phyloP scores from a whole-genome alignment of 2,113 vertebrate genomes.

The Atrichornis clamosus region DNA sequence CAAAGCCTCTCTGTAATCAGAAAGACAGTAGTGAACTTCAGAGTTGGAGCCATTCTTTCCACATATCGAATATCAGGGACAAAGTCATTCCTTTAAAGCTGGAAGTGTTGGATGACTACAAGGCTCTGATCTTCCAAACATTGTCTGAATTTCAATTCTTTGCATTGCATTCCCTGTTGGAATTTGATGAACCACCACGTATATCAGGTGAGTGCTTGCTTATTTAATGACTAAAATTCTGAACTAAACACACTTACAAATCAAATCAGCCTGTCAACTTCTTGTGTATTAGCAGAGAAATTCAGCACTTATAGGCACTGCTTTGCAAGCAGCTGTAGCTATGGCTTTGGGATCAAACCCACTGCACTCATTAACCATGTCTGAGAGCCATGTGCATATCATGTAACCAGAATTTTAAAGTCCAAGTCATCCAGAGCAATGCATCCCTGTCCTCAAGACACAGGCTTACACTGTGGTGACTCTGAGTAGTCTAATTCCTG shows the following conservation, averaged over 20 bases:
- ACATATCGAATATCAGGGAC: neutral
- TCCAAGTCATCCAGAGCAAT: neutral
- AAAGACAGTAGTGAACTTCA: neutral
- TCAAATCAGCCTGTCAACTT: neutral
- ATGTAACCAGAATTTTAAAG: neutral
- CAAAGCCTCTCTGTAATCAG: neutral
- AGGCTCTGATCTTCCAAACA: neutral
- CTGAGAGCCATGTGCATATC: neutral
- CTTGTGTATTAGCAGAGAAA: neutral
- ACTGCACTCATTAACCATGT: neutral
- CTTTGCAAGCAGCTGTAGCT: neutral
- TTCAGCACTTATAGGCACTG: neutral
- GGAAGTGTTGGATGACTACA: neutral
- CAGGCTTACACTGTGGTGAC: neutral
- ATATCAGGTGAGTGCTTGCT: neutral
- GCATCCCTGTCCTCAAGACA: neutral
- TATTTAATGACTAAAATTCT: neutral
- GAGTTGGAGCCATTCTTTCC: neutral
- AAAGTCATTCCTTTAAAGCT: neutral
- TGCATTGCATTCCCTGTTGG: rapidly evolving
- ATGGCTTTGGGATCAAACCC: neutral
- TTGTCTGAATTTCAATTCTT: neutral
- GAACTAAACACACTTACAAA: neutral
- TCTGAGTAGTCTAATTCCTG: neutral
- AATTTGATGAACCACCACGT: neutral